A percentile compares a stretch with the other conserved stretches of the same genome.
These are phyloP conservation scores for Coracopsis vasa DNA, from an alignment of 2,113 vertebrate species.

Conservation along the genomic window DNA sequence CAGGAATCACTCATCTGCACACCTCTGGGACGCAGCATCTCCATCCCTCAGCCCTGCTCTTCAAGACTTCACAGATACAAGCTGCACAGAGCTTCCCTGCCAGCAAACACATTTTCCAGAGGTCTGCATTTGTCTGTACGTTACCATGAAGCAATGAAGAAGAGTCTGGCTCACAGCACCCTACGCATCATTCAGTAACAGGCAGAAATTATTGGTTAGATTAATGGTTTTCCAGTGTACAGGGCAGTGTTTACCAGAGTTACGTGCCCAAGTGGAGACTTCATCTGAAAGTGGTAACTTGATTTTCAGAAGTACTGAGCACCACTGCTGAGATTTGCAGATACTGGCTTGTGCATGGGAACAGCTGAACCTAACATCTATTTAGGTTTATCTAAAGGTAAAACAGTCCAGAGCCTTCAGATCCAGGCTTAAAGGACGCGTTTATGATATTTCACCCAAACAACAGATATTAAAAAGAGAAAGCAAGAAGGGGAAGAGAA, in stretches of 20 bases:
- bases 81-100: background rate
- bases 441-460: background rate
- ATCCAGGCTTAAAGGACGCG: background rate
- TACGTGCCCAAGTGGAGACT: background rate
- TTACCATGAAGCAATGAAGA: background rate
- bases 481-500: background rate
- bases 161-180: background rate
- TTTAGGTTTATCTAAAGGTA: background rate
- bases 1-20: background rate
- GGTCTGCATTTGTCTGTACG: background rate
- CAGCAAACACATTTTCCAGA: background rate
- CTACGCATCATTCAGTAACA: background rate
- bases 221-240: background rate
- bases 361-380: background rate
- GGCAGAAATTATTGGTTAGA: background rate
- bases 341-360: background rate
- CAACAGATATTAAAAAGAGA: background rate
- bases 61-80: background rate
- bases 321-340: background rate
- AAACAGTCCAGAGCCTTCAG: background rate
- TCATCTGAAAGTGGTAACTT: background rate
- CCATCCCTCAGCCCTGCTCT: background rate
- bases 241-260: background rate
- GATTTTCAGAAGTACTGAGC: background rate
- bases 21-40: background rate